Evolutionary conservation across 2,888 invertebrate genomes (phyloP).

Genomic region (Alcis repandata): DNA sequence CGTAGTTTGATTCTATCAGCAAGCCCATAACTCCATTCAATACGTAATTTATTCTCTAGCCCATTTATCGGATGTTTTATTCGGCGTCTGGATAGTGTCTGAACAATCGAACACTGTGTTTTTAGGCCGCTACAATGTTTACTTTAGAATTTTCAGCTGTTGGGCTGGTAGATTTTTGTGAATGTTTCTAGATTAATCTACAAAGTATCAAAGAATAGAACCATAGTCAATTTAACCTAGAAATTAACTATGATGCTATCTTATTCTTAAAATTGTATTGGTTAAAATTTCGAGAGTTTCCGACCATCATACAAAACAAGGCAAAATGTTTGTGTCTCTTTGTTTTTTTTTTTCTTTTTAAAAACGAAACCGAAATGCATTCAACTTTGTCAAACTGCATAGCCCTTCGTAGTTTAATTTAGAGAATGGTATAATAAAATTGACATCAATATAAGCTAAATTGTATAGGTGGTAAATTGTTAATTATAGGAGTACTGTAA

Average conservation of each 20-base stretch:
- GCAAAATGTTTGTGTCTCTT: too few species aligned
- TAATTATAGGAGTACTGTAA: neutral
- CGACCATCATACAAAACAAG: too few species aligned
- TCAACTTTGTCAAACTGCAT: too few species aligned
- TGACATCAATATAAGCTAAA: neutral
- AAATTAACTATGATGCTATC: too few species aligned
- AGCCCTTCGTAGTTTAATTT: conserved; percentile 1
- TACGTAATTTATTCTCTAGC: conserved; percentile 39
- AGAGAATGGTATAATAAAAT: neutral
- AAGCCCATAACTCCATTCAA: conserved; percentile 18
- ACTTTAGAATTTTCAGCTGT: conserved; percentile 8
- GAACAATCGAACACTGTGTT: conserved; percentile 31
- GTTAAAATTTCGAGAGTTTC: too few species aligned
- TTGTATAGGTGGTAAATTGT: too few species aligned
- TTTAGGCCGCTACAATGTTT: conserved; percentile 29
- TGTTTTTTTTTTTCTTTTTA: too few species aligned
- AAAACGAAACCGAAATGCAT: too few species aligned
- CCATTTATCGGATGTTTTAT: conserved; percentile 35
- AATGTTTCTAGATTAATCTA: conserved; percentile 1
- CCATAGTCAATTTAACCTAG: too few species aligned
- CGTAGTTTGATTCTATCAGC: conserved; percentile 27
- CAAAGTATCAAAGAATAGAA: too few species aligned
- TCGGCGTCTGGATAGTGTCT: conserved; percentile 40
- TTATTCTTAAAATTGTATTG: too few species aligned
- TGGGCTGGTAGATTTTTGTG: conserved; percentile 4